Conservation (phyloP, 1,140 invertebrate genomes). For the Temnothorax nylanderi region DNA sequence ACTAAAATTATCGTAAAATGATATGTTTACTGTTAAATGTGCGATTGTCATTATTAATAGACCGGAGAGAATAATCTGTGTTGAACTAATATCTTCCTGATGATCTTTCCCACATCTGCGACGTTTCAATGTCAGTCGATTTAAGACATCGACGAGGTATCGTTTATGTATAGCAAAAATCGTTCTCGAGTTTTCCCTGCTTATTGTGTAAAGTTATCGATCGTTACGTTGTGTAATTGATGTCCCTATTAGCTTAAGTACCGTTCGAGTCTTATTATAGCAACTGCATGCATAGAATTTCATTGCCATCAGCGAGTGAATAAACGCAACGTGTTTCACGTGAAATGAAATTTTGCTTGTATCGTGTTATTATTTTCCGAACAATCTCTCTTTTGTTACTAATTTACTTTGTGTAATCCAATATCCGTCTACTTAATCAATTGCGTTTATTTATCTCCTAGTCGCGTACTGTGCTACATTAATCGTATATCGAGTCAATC, state of each 20-base stretch:
- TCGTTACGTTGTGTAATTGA: not conserved
- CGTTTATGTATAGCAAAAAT: conserved; percentile 4
- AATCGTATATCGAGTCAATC: not conserved
- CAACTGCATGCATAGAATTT: conserved; percentile 35
- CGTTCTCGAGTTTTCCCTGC: conserved; percentile 8
- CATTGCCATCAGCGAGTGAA: not conserved
- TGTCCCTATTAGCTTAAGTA: not conserved
- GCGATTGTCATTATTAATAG: not conserved
- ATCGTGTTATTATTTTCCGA: not conserved
- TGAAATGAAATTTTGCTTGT: not conserved
- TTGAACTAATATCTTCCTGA: conserved; percentile 22
- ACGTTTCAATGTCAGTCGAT: conserved; percentile 62
- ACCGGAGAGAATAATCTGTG: conserved; percentile 1
- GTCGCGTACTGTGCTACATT: not conserved
- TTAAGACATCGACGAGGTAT: conserved; percentile 65
- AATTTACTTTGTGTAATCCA: not conserved
- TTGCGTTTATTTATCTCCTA: conserved; percentile 21
- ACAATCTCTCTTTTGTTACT: not conserved
- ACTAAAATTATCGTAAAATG: not conserved
- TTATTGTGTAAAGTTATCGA: not conserved
- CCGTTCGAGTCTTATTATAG: not conserved
- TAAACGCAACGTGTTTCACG: conserved; percentile 7
- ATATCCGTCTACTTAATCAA: not conserved
- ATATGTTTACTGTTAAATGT: conserved; percentile 11
- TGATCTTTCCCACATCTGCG: conserved; percentile 26